A percentile compares a stretch with the other conserved stretches of the same genome.
These are phyloP conservation scores for Cremastinae sp. DNA, from an alignment of 2,888 invertebrate genomes.

Conservation along the genomic window DNA sequence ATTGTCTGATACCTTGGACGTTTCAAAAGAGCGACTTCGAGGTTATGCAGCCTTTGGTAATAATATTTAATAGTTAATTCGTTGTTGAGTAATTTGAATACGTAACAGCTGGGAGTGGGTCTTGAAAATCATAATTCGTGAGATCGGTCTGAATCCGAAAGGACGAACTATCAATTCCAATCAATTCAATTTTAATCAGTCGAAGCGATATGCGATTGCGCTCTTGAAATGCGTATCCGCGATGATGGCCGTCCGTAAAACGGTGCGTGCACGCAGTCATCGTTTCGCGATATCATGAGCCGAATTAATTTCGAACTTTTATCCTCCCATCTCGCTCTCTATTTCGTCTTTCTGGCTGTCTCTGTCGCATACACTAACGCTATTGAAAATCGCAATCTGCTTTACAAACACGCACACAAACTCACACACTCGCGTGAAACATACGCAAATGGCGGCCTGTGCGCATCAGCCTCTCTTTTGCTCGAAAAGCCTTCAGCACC, in stretches of 20 bases:
- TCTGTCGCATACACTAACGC: slow-evolving; percentile 24
- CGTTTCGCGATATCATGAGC: slow-evolving; percentile 64
- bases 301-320: slow-evolving; percentile 65
- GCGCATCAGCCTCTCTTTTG: slow-evolving; percentile 54
- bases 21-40: neutral
- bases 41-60: slow-evolving; percentile 13
- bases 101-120: slow-evolving; percentile 39
- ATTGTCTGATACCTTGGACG: too few relatives aligned
- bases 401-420: slow-evolving; percentile 23
- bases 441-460: slow-evolving; percentile 59
- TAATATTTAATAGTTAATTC: slow-evolving; percentile 66
- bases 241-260: slow-evolving; percentile 45
- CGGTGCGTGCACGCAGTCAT: slow-evolving; percentile 52
- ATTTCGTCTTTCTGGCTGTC: slow-evolving; percentile 15
- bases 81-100: slow-evolving; percentile 63
- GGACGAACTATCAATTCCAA: slow-evolving; percentile 64
- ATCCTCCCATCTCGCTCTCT: slow-evolving; percentile 36
- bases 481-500: slow-evolving; percentile 50
- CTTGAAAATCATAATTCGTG: slow-evolving; percentile 21
- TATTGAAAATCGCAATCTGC: slow-evolving; percentile 43
- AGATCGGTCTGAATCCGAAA: slow-evolving; percentile 40
- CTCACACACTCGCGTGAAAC: slow-evolving; percentile 39
- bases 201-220: slow-evolving; percentile 57
- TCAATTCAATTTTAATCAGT: slow-evolving; percentile 69
- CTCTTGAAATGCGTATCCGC: slow-evolving; percentile 14